Conservation (phyloP, 2,113 vertebrate genomes). For the Sylvicapra grimmia region DNA sequence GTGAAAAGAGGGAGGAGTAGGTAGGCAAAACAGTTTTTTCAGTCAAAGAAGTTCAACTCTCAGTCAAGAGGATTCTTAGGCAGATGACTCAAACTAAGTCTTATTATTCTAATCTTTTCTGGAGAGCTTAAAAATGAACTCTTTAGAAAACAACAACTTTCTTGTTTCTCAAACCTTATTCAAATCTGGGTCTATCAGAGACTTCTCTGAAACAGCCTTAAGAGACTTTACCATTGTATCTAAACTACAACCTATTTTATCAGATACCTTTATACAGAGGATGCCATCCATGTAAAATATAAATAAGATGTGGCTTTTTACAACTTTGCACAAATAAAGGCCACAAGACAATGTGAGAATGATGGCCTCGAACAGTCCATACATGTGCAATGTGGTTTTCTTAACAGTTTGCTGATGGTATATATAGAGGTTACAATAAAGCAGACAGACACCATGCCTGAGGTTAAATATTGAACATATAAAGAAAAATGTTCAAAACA, state of each 20-base stretch:
- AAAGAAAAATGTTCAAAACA: background rate
- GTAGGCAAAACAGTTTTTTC: background rate
- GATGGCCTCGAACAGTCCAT: background rate
- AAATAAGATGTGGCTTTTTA: background rate
- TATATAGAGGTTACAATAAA: background rate
- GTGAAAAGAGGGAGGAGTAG: background rate
- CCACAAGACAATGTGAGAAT: background rate
- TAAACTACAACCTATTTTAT: background rate
- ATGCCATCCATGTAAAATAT: background rate
- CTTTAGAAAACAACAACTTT: background rate
- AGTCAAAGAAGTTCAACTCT: background rate
- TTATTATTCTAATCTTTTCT: background rate
- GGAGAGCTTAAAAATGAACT: background rate
- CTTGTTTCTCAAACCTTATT: background rate
- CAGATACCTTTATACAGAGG: background rate
- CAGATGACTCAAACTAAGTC: conserved; percentile 8
- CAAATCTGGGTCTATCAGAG: background rate
- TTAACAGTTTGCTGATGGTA: background rate
- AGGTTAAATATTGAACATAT: background rate
- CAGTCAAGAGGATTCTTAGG: conserved; percentile 11
- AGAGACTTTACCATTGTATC: background rate
- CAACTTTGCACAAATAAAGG: background rate
- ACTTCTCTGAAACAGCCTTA: background rate
- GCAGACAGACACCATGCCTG: background rate
- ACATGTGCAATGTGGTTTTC: background rate